Evolutionary conservation across 2,113 vertebrate species (phyloP).

Genomic region (Etheostoma cragini): DNA sequence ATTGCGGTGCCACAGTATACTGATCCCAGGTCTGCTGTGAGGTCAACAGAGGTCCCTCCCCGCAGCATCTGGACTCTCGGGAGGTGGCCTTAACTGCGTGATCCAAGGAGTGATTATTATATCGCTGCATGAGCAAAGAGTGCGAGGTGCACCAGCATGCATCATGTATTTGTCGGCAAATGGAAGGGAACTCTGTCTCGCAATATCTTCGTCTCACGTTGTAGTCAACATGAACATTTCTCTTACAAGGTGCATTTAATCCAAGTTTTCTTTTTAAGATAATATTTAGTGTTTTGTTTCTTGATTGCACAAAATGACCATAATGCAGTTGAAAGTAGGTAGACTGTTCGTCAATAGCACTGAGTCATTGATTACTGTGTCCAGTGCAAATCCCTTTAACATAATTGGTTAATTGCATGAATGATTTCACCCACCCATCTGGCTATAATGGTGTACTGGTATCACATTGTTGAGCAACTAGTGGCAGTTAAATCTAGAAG

Average conservation of each 20-base stretch:
- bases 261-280: not conserved
- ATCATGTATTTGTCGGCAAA: constrained; percentile 19
- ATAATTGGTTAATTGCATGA: not conserved
- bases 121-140: constrained; percentile 29
- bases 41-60: constrained; percentile 67
- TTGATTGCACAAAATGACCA: constrained; percentile 5
- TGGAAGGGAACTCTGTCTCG: not conserved
- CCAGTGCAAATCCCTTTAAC: no score
- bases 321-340: not conserved
- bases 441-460: no score
- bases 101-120: constrained; percentile 65
- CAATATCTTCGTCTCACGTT: not conserved
- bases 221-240: not conserved
- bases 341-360: not conserved
- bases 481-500: no score
- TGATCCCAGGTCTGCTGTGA: constrained; percentile 71
- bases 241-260: not conserved
- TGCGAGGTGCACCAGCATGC: constrained; percentile 4
- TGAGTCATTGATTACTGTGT: no score
- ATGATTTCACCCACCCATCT: no score
- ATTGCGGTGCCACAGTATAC: constrained; percentile 43
- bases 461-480: no score
- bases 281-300: not conserved
- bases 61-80: constrained; percentile 61
- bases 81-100: constrained; percentile 46